Evolutionary conservation across 2,888 invertebrate species (phyloP).

Genomic region (Limnephilus rhombicus): DNA sequence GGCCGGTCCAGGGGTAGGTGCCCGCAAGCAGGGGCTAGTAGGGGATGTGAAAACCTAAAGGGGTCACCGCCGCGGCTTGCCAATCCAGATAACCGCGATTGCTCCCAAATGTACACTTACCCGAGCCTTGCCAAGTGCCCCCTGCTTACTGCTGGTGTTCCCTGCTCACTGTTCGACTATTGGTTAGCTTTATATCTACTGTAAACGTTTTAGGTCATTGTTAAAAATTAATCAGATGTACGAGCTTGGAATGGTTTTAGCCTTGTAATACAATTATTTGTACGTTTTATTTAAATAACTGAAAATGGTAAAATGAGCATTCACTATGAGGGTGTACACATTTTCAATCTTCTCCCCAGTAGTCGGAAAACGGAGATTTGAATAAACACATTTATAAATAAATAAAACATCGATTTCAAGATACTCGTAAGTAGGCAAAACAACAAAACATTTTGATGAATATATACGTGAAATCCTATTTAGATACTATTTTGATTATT

Average conservation of each 20-base stretch:
- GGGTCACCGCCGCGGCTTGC: conserved; percentile 24
- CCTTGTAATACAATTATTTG: background rate
- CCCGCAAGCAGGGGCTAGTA: background rate
- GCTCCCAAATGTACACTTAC: conserved; percentile 33
- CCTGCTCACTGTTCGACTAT: background rate
- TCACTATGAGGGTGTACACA: too few species aligned
- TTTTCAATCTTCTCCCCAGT: too few species aligned
- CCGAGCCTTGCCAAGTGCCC: conserved; percentile 23
- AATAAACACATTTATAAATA: too few species aligned
- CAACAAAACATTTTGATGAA: too few species aligned
- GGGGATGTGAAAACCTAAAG: conserved; percentile 14
- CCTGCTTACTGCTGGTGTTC: background rate
- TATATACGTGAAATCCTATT: too few species aligned
- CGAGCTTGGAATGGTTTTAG: background rate
- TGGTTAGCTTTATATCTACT: conserved; percentile 24
- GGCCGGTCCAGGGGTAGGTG: background rate
- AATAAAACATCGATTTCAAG: too few species aligned
- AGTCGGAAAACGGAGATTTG: too few species aligned
- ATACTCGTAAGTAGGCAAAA: too few species aligned
- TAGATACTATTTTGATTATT: too few species aligned
- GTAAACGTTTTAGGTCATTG: conserved; percentile 19
- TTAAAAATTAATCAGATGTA: background rate
- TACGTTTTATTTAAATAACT: background rate
- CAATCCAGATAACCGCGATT: conserved; percentile 45
- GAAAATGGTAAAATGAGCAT: too few species aligned